Conservation (phyloP, 1,140 invertebrate species). For the Berghia stephanieae region DNA sequence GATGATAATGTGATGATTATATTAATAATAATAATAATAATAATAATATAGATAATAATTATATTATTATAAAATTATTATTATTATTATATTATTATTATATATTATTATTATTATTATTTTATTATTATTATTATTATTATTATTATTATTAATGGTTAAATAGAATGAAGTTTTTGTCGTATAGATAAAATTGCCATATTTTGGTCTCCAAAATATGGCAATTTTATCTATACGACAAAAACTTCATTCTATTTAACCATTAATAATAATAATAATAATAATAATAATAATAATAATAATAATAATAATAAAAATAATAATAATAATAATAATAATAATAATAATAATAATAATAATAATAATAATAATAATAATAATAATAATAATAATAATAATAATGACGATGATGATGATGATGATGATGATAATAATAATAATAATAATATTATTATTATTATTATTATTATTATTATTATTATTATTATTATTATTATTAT, state of each 20-base stretch:
- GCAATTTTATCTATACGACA: no score
- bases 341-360: conserved; percentile 1
- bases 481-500: not conserved
- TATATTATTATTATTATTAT: no score
- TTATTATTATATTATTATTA: no score
- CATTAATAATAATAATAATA: not conserved
- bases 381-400: not conserved
- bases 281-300: not conserved
- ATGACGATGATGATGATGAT: not conserved
- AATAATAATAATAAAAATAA: conserved; percentile 1
- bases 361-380: not conserved
- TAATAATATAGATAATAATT: no score
- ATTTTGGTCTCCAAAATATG: no score
- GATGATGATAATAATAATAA: not conserved
- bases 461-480: conserved; percentile 3
- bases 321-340: conserved; percentile 4
- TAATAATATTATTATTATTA: not conserved
- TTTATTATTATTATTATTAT: not conserved
- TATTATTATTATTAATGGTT: not conserved
- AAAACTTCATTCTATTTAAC: no score
- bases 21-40: no score
- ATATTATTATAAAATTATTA: no score
- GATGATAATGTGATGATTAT: no score
- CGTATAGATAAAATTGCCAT: no score
- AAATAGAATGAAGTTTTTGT: no score